A percentile compares a stretch with the other conserved stretches of the same genome.
phyloP scores from a whole-genome alignment of 2,797 vertebrate species.

The Ctenopoma kingsleyae region DNA sequence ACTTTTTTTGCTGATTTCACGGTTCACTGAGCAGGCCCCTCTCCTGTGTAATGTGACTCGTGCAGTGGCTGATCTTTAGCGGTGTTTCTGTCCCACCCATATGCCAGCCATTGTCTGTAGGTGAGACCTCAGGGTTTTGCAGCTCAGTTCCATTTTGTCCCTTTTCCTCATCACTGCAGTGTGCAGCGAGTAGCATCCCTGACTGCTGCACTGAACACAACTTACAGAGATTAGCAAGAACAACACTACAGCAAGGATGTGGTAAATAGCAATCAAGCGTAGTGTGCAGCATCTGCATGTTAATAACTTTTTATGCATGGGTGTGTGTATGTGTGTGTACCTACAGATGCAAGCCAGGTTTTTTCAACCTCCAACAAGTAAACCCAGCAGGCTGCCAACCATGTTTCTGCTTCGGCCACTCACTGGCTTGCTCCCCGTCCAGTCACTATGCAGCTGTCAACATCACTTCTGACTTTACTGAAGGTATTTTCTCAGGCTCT shows the following conservation, averaged over 20 bases:
- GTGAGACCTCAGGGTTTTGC: conserved; percentile 54
- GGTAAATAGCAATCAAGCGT: conserved; percentile 32
- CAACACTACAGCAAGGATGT: conserved; percentile 21
- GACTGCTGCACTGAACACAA: conserved; percentile 17
- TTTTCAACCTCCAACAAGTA: conserved; percentile 87
- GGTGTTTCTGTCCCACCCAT: conserved; percentile 47
- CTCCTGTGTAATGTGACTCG: conserved; percentile 71
- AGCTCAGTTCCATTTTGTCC: conserved; percentile 41
- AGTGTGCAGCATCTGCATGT: conserved; percentile 32
- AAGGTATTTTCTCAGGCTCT: conserved; percentile 79
- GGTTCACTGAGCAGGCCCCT: conserved; percentile 61
- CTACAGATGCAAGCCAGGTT: conserved; percentile 91
- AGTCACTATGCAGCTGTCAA: conserved; percentile 74
- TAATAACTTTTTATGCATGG: conserved; percentile 39
- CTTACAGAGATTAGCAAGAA: conserved; percentile 45
- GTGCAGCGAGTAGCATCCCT: conserved; percentile 3
- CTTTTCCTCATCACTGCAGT: conserved; percentile 5
- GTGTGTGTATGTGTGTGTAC: conserved; percentile 44
- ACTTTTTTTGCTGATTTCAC: conserved; percentile 67
- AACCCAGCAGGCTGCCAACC: conserved; percentile 87
- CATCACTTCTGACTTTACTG: conserved; percentile 85
- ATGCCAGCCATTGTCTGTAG: conserved; percentile 48
- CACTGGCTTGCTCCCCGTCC: conserved; percentile 85
- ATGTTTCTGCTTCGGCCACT: conserved; percentile 95
- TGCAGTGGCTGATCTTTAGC: conserved; percentile 61